phyloP scores from a whole-genome alignment of 2,888 invertebrate genomes.

The Empis livida region DNA sequence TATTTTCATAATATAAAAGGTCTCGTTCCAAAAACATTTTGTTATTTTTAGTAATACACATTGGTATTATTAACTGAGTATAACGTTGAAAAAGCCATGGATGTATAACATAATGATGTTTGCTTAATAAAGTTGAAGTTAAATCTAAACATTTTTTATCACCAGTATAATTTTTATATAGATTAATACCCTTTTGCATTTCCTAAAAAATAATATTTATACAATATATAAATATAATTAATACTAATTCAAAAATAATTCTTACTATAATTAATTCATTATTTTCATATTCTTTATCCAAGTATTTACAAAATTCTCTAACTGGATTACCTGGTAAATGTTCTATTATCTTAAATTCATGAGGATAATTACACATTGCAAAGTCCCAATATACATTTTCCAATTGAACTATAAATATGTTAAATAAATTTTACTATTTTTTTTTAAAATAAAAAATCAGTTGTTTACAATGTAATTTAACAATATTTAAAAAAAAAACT shows the following conservation, averaged over 20 bases:
- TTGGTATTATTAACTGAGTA: constrained; percentile 95
- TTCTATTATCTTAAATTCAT: constrained; percentile 66
- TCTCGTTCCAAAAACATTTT: constrained; percentile 63
- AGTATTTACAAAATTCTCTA: constrained; percentile 43
- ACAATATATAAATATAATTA: too few relatives aligned
- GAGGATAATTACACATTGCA: constrained; percentile 95
- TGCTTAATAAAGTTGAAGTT: constrained; percentile 42
- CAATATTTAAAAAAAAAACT: too few relatives aligned
- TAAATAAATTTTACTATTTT: too few relatives aligned
- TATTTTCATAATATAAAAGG: constrained; percentile 63
- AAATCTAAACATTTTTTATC: constrained; percentile 52
- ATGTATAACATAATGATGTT: constrained; percentile 46
- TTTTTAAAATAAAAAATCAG: too few relatives aligned
- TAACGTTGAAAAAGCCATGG: constrained; percentile 80
- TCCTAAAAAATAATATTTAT: constrained; percentile 29
- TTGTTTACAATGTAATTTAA: too few relatives aligned
- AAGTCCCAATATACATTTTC: constrained; percentile 59
- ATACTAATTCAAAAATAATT: background rate
- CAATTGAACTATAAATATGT: constrained; percentile 5
- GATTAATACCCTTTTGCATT: constrained; percentile 53
- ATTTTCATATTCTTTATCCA: constrained; percentile 24
- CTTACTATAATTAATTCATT: constrained; percentile 10
- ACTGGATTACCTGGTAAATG: constrained; percentile 80
- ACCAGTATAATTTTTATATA: constrained; percentile 76
- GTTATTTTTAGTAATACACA: constrained; percentile 61